These are phyloP conservation scores for Chironomus riparius DNA, from an alignment of 2,888 invertebrate species.

Conservation along the genomic window DNA sequence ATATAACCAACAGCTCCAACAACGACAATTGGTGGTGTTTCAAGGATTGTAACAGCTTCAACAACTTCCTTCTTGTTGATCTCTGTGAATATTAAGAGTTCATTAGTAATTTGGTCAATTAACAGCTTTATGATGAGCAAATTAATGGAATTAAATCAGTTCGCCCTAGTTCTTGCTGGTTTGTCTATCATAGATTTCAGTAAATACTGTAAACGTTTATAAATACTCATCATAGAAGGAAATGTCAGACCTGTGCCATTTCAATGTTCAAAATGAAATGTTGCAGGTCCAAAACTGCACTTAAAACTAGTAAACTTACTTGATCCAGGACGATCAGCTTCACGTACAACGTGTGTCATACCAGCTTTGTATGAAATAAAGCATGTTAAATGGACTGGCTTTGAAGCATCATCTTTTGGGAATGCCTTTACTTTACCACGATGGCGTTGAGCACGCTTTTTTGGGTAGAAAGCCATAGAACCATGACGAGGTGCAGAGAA, in stretches of 20 bases:
- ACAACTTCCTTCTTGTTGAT: slow-evolving; percentile 99
- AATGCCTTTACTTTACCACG: slow-evolving; percentile 99
- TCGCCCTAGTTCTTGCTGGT: slow-evolving; percentile 45
- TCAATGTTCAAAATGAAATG: no score
- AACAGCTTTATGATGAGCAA: background rate
- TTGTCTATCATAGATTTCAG: slow-evolving; percentile 28
- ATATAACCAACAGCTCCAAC: slow-evolving; percentile 98
- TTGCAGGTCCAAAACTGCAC: no score
- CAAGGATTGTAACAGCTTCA: slow-evolving; percentile 95
- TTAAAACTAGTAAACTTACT: slow-evolving; percentile 80
- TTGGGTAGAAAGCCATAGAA: slow-evolving; percentile 99
- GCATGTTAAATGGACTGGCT: slow-evolving; percentile 95
- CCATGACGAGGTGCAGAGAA: slow-evolving; percentile 99
- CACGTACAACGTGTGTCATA: slow-evolving; percentile 98
- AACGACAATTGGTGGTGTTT: slow-evolving; percentile 96
- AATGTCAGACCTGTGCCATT: no score
- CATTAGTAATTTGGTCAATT: background rate
- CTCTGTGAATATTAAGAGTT: slow-evolving; percentile 52
- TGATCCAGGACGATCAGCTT: slow-evolving; percentile 97
- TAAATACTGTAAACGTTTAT: slow-evolving; percentile 29
- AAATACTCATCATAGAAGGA: slow-evolving; percentile 29
- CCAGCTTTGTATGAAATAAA: slow-evolving; percentile 99
- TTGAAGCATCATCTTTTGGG: slow-evolving; percentile 93
- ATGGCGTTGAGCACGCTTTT: slow-evolving; percentile 92
- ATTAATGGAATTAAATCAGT: slow-evolving; percentile 36